Evolutionary conservation across 2,888 invertebrate genomes (phyloP), one percentile per base, ranked within the genome.

Genomic region (Eretmocerus hayati): DNA sequence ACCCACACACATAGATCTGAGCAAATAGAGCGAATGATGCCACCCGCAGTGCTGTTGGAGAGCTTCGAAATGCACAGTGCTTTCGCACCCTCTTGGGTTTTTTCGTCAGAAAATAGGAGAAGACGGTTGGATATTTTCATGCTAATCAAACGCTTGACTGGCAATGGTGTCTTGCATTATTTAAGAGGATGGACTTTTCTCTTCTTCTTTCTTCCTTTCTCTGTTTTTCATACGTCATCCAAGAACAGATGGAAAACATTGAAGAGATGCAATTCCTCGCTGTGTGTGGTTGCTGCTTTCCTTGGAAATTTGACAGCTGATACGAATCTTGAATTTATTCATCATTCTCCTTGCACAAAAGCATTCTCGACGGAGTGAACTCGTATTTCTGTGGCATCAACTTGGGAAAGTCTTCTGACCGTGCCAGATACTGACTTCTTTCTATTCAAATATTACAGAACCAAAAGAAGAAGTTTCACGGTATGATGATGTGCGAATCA

Each of bases 141-240:
- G 46, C 40, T 46, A 50, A 50, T 50, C 50, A 39, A 50, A 50
- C 39, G 42, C 42, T 39, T 35, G 40, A 50, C 50, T 46, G 46
- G 46, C 50, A 46, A 41, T 37, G 42, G 46, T 19, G 15, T n/a
- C 39, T 40, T 50, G 50, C 38, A 50, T 50, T 46, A 50, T 50
- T 50, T 46, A 50, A 40, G 26, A 42, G 32, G 26, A 26, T 6
- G 26, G 26, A 11, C 26, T 26, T 32, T 20, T 9, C 13, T 20
- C 13, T 19, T 13, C 36, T 37, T 37, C 30, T 19, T 18, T 9
- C 18, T n/a, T 11, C 43, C 16, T 26, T 26, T 11, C 26, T 26
- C 26, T 26, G 22, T 21, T 30, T 26, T 13, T 32, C 15, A 20
- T 23, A 5, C 16, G 18, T 33, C 30, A 30, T 36, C 26, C 22